Evolutionary conservation across 2,797 vertebrate species (phyloP).

Genomic region (Morus bassanus): DNA sequence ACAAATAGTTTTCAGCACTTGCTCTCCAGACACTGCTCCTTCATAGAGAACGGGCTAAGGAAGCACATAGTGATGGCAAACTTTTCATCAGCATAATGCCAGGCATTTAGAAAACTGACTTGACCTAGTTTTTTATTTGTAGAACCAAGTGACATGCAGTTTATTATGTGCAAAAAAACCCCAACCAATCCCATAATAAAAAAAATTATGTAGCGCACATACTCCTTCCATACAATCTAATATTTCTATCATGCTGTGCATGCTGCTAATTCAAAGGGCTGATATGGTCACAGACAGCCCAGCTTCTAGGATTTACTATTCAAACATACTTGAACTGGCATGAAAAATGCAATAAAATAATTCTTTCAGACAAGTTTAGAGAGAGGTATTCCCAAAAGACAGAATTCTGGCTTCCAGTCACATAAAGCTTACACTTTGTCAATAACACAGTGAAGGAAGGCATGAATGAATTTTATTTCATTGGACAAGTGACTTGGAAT

Average conservation of each 20-base stretch:
- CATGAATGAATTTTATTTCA: conserved; percentile 86
- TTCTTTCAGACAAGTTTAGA: conserved; percentile 74
- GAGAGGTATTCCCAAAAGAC: conserved; percentile 79
- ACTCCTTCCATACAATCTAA: background rate
- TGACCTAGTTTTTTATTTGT: background rate
- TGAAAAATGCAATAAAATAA: conserved; percentile 71
- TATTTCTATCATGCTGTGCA: background rate
- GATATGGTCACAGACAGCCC: background rate
- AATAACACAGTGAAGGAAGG: conserved; percentile 81
- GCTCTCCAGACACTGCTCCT: background rate
- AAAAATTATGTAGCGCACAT: background rate
- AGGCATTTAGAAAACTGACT: background rate
- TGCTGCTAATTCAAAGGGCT: conserved; percentile 29
- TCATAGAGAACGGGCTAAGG: background rate
- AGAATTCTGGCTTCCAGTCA: conserved; percentile 79
- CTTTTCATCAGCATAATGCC: background rate
- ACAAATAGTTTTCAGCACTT: background rate
- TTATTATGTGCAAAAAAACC: background rate
- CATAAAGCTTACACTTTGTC: conserved; percentile 85
- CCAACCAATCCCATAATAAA: background rate
- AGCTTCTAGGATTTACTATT: conserved; percentile 50
- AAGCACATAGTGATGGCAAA: background rate
- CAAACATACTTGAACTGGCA: conserved; percentile 58
- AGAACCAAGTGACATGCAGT: background rate
- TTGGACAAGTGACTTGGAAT: conserved; percentile 84